Conservation (phyloP, 1,140 invertebrate species). For the Phortica variegata region DNA sequence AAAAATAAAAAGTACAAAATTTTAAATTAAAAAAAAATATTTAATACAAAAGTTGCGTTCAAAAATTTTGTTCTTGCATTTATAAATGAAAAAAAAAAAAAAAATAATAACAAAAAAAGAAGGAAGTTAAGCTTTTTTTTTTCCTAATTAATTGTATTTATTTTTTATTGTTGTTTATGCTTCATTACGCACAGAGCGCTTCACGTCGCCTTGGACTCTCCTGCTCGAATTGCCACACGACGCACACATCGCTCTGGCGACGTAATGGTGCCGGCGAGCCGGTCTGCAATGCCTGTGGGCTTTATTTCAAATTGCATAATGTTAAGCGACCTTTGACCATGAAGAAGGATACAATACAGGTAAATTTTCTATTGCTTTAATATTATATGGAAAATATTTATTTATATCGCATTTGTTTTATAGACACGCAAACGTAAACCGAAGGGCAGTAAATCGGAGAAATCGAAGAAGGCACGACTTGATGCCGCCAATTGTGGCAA, state of each 20-base stretch:
- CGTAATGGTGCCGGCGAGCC: conserved; percentile 83
- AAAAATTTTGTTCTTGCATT: conserved; percentile 34
- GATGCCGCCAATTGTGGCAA: conserved; percentile 13
- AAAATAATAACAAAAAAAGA: too few species aligned
- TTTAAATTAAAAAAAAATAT: conserved; percentile 2
- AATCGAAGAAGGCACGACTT: conserved; percentile 31
- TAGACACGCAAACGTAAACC: conserved; percentile 90
- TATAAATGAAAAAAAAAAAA: too few species aligned
- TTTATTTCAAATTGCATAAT: conserved; percentile 90
- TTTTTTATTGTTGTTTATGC: not conserved
- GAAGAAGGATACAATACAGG: conserved; percentile 94
- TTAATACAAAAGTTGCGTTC: conserved; percentile 7
- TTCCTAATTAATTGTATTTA: conserved; percentile 5
- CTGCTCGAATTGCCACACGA: conserved; percentile 90
- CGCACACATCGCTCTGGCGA: conserved; percentile 86
- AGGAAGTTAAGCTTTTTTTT: too few species aligned
- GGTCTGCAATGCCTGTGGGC: conserved; percentile 92
- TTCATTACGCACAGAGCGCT: conserved; percentile 31
- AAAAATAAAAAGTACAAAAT: too few species aligned
- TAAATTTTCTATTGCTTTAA: conserved; percentile 31
- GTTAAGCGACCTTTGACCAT: conserved; percentile 85
- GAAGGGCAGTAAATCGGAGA: conserved; percentile 62
- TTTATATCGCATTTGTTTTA: not conserved
- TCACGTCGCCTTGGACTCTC: conserved; percentile 74
- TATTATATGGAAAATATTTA: not conserved